phyloP scores from a whole-genome alignment of 2,888 invertebrate species.

The Agelastica alni region DNA sequence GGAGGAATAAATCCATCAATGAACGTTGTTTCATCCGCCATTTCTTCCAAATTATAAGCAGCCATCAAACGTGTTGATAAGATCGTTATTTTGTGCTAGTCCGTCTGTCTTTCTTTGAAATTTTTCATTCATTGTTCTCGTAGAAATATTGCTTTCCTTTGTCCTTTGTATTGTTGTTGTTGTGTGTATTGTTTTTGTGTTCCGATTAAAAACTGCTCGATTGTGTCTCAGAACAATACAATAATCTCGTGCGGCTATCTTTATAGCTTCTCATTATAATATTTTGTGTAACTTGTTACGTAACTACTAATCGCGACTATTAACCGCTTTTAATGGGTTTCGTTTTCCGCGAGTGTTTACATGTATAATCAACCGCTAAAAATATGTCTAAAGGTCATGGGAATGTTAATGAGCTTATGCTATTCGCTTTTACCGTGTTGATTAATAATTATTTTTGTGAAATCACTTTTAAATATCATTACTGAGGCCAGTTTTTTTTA shows the following conservation, averaged over 20 bases:
- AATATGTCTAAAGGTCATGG: conserved; percentile 5
- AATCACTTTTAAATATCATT: too few species aligned
- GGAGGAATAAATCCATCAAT: too few species aligned
- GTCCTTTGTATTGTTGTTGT: conserved; percentile 19
- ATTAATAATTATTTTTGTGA: too few species aligned
- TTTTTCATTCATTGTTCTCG: conserved; percentile 24
- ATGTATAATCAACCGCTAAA: conserved; percentile 4
- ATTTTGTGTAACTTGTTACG: conserved; percentile 6
- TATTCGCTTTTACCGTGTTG: not conserved
- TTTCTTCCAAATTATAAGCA: too few species aligned
- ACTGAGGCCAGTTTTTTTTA: too few species aligned
- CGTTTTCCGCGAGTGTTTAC: not conserved
- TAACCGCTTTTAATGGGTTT: conserved; percentile 8
- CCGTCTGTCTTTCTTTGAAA: conserved; percentile 8
- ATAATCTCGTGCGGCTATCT: conserved; percentile 13
- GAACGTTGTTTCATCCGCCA: too few species aligned
- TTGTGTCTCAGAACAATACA: conserved; percentile 23
- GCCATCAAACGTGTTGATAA: too few species aligned
- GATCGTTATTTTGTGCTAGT: too few species aligned
- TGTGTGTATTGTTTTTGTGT: conserved; percentile 21
- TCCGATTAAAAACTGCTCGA: conserved; percentile 9
- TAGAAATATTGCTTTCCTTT: conserved; percentile 26
- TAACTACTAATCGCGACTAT: conserved; percentile 11
- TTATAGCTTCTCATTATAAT: conserved; percentile 9
- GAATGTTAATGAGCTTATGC: not conserved